Evolutionary conservation across 1,140 invertebrate species (phyloP).

Genomic region (Kradibia gibbosae): DNA sequence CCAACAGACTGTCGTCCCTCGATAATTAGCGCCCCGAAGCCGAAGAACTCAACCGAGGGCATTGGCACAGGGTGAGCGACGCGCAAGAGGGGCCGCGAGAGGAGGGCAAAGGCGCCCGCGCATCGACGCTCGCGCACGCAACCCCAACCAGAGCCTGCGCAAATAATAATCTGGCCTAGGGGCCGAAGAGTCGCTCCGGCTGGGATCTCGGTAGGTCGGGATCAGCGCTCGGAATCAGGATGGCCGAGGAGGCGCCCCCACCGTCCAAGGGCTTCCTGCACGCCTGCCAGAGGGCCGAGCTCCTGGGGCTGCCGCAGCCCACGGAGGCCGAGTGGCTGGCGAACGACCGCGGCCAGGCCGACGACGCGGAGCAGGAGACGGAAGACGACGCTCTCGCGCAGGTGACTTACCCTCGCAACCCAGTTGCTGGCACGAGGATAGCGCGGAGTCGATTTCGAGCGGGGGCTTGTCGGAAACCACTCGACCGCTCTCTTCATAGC

Average conservation of each 20-base stretch:
- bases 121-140: not conserved
- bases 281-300: constrained; percentile 82
- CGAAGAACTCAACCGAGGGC: not conserved
- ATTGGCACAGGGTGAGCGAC: not conserved
- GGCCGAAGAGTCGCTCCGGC: not conserved
- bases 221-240: not conserved
- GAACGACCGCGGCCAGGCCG: constrained; percentile 57
- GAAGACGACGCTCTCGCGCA: constrained; percentile 56
- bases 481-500: no score
- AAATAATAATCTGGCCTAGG: constrained; percentile 19
- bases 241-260: not conserved
- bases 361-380: constrained; percentile 49
- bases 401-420: constrained; percentile 61
- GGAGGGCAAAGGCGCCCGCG: constrained; percentile 10
- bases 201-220: not conserved
- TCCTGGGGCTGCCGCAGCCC: constrained; percentile 79
- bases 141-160: constrained; percentile 58
- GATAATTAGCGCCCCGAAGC: no score
- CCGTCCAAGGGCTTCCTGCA: constrained; percentile 76
- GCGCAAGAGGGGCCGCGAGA: not conserved
- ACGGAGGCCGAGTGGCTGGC: constrained; percentile 78
- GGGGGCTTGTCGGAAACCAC: no score
- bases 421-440: no score
- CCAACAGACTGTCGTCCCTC: no score
- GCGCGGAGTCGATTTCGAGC: no score